phyloP scores from a whole-genome alignment of 2,888 invertebrate species.

The Agrilus cyanescens region DNA sequence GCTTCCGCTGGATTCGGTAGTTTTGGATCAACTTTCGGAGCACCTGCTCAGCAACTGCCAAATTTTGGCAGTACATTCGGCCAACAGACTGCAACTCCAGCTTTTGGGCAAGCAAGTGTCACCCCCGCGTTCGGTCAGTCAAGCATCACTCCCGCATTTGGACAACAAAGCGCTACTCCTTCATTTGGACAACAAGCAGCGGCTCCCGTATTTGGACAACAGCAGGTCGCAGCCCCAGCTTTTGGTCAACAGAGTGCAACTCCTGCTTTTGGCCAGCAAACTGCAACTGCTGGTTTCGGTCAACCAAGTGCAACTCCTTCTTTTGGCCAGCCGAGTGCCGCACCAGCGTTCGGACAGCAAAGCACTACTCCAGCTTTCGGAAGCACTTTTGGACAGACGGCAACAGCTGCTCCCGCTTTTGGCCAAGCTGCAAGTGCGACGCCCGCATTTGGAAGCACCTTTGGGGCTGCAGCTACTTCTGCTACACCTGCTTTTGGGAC shows the following conservation, averaged over 20 bases:
- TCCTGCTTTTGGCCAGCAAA: no score
- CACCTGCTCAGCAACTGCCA: slow-evolving; percentile 24
- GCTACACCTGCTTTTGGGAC: slow-evolving; percentile 30
- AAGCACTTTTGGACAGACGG: slow-evolving; percentile 26
- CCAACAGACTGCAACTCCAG: slow-evolving; percentile 25
- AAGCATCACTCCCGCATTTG: slow-evolving; percentile 7
- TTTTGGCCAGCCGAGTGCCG: slow-evolving; percentile 20
- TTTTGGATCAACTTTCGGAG: slow-evolving; percentile 41
- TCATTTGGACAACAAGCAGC: slow-evolving; percentile 20
- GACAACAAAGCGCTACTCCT: slow-evolving; percentile 22
- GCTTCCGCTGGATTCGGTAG: slow-evolving; percentile 38
- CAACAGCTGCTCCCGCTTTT: slow-evolving; percentile 17
- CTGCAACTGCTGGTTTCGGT: background rate
- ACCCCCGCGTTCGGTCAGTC: slow-evolving; percentile 18
- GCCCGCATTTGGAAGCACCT: slow-evolving; percentile 21
- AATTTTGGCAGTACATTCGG: slow-evolving; percentile 41
- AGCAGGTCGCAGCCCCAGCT: background rate
- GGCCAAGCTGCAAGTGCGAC: slow-evolving; percentile 20
- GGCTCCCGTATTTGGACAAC: slow-evolving; percentile 18
- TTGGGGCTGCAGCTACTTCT: slow-evolving; percentile 18
- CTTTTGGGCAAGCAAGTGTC: slow-evolving; percentile 18
- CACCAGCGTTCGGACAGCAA: slow-evolving; percentile 22
- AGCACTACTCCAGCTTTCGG: slow-evolving; percentile 30
- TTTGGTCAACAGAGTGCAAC: slow-evolving; percentile 23
- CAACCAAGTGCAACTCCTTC: background rate